Evolutionary conservation across 2,797 vertebrate genomes (phyloP).

Genomic region (Lagocephalus sceleratus): DNA sequence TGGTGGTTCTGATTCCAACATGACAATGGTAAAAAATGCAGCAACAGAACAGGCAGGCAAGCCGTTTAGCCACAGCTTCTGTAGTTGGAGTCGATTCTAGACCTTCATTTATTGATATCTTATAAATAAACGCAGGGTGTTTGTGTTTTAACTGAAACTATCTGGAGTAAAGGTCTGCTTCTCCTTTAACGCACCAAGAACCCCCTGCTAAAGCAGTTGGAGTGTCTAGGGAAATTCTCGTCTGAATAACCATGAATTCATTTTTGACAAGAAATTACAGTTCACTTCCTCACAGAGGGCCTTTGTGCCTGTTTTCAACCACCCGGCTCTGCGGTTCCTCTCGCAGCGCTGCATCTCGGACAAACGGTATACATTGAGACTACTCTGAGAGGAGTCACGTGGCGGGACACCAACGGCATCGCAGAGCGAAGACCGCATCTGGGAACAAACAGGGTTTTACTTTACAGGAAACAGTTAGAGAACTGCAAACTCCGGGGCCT

Average conservation of each 20-base stretch:
- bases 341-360: neutral
- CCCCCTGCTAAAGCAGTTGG: neutral
- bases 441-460: neutral
- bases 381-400: neutral
- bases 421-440: neutral
- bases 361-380: too few relatives aligned
- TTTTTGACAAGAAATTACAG: conserved; percentile 22
- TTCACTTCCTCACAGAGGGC: conserved; percentile 29
- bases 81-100: too few relatives aligned
- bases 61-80: too few relatives aligned
- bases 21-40: too few relatives aligned
- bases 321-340: neutral
- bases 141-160: too few relatives aligned
- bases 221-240: neutral
- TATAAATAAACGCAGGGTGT: too few relatives aligned
- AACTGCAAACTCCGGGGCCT: neutral
- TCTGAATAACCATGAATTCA: conserved; percentile 18
- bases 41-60: too few relatives aligned
- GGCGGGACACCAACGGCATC: neutral
- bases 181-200: conserved; percentile 3
- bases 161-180: neutral
- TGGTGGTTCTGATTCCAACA: neutral
- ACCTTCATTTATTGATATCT: too few relatives aligned
- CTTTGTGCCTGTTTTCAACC: conserved; percentile 18
- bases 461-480: neutral